phyloP scores from a whole-genome alignment of 2,888 invertebrate species.

The Epinotia ramella region DNA sequence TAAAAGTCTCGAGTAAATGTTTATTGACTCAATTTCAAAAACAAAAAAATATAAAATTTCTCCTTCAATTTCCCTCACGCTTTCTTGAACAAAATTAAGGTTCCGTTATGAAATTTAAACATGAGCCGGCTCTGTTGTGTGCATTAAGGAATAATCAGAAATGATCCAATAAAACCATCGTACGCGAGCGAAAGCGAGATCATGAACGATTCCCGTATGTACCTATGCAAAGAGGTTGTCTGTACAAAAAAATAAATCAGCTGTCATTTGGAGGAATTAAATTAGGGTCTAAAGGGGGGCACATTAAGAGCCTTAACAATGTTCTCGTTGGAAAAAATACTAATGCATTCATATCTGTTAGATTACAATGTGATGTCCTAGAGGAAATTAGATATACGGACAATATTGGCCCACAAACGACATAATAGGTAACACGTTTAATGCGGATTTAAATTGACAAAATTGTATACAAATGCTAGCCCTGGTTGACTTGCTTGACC shows the following conservation, averaged over 20 bases:
- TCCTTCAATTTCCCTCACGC: conserved; percentile 14
- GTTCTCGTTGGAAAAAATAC: too few species aligned
- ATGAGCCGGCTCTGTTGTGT: conserved; percentile 19
- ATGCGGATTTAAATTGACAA: too few species aligned
- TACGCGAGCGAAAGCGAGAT: conserved; percentile 21
- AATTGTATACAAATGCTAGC: too few species aligned
- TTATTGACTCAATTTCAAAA: not conserved
- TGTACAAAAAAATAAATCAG: conserved; percentile 1
- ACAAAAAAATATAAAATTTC: conserved; percentile 1
- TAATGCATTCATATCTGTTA: too few species aligned
- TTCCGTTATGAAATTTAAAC: conserved; percentile 26
- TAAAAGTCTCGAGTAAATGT: too few species aligned
- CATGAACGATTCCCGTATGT: conserved; percentile 6
- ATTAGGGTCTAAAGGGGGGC: not conserved
- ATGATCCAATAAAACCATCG: conserved; percentile 38
- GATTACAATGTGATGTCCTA: too few species aligned
- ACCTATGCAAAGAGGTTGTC: not conserved
- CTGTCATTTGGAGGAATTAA: not conserved
- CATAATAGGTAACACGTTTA: too few species aligned
- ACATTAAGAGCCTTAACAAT: too few species aligned
- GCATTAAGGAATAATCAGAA: conserved; percentile 31
- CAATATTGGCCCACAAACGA: too few species aligned
- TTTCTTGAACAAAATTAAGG: conserved; percentile 18
- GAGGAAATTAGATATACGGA: too few species aligned
- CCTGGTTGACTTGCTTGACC: too few species aligned